Base-by-base conservation (phyloP, 2,888 invertebrate genomes). In the Congeria kusceri region DNA sequence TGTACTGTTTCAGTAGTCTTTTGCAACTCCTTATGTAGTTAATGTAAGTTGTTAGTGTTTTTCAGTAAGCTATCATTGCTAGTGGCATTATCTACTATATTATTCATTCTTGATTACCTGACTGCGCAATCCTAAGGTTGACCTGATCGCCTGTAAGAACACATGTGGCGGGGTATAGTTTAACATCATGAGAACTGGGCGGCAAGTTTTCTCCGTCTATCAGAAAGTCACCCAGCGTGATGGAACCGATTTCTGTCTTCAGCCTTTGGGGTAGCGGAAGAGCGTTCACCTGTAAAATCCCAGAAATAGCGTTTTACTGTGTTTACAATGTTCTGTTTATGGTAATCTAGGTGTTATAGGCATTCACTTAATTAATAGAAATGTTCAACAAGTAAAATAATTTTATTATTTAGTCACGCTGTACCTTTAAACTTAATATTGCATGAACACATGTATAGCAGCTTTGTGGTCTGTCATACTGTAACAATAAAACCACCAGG, bases 191-290 rank as follows among this genome's bases (percentile, higher is more conserved):
- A 64, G 85, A 64, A 11, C 70, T 64, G 0, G 81, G 74, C 4
- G 61, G 71, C 23, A 87, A 32, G 18, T 72, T 72, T 20, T 84
- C 77, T 15, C 84, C 85, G 64, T 88, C 76, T 27, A 90, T 88
- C 28, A 81, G 56, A 68, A 90, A 89, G 65, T 90, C 89, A 13
- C 61, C 56, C 27, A 89, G 59, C n/a, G 57, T 72, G 4, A 89
- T 62, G 7, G 49, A 66, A n/a, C 73, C 66, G 9, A 88, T 44
- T 18, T 65, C 73, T 9, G 58, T 29, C 39, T 70, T 74, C 32
- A 89, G 63, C 25, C 64, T 44, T 0, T 11, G 65, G n/a, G 89
- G 89, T 4, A 89, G 53, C 7, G 88, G 86, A 9, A 89, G 82
- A 9, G 53, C 27, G 13, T 71, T 53, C 27, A 80, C 53, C 80